Conservation (phyloP, 2,113 vertebrate species). For the Edolisoma coerulescens region DNA sequence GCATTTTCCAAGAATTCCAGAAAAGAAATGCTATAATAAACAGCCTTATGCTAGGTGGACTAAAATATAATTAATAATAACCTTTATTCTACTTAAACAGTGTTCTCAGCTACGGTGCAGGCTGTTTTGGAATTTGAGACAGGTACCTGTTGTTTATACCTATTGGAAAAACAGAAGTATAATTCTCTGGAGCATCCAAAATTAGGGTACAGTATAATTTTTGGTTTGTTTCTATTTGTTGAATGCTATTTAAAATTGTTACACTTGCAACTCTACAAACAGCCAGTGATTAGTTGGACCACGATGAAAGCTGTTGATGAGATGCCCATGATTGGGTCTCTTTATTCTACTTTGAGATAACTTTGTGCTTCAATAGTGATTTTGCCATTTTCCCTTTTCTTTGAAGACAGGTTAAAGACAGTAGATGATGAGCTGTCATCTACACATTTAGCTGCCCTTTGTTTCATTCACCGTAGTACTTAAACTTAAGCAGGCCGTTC, state of each 20-base stretch:
- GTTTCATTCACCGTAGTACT: not conserved
- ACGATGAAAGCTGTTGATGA: not conserved
- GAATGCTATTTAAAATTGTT: not conserved
- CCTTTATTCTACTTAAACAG: constrained; percentile 17
- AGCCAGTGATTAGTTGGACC: not conserved
- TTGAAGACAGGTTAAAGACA: not conserved
- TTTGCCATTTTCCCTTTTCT: not conserved
- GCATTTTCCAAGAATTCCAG: not conserved
- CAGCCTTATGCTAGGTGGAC: not conserved
- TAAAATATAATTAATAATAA: not conserved
- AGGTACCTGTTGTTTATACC: not conserved
- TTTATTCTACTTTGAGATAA: not conserved
- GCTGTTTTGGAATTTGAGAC: constrained; percentile 10
- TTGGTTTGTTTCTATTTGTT: not conserved
- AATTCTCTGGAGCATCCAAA: not conserved
- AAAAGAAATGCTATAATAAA: not conserved
- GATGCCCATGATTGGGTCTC: not conserved
- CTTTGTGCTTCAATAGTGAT: not conserved
- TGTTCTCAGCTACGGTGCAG: not conserved
- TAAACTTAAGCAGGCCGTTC: not conserved
- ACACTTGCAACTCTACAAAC: not conserved
- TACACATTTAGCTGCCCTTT: not conserved
- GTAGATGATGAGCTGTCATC: not conserved
- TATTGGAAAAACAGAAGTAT: not conserved
- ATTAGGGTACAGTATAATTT: not conserved